phyloP scores from a whole-genome alignment of 2,113 vertebrate species.

The Psophia crepitans region DNA sequence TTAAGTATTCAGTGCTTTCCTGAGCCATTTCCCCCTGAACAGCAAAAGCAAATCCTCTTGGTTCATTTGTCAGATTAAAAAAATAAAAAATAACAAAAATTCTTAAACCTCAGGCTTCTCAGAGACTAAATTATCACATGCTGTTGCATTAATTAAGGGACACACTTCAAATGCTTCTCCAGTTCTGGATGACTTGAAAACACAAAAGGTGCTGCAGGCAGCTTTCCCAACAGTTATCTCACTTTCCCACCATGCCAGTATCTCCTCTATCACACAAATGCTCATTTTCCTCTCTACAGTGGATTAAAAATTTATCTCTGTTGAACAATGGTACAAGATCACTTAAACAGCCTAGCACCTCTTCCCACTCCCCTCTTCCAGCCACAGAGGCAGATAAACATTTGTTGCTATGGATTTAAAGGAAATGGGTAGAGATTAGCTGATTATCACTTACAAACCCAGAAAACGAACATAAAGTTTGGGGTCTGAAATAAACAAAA shows the following conservation, averaged over 20 bases:
- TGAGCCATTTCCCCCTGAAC: neutral
- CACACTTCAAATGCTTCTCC: neutral
- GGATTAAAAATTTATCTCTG: constrained; percentile 53
- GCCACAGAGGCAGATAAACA: neutral
- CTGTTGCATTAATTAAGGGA: constrained; percentile 32
- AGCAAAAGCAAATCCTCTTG: neutral
- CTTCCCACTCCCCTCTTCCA: neutral
- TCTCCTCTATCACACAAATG: constrained; percentile 24
- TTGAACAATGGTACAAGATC: constrained; percentile 9
- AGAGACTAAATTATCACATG: neutral
- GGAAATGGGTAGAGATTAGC: neutral
- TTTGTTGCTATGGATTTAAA: neutral
- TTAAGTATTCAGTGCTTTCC: neutral
- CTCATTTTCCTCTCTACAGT: constrained; percentile 4
- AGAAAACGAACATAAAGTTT: neutral
- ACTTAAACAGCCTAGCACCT: neutral
- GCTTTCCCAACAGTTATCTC: constrained; percentile 39
- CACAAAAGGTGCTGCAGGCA: neutral
- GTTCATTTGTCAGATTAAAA: neutral
- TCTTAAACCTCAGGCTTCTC: neutral
- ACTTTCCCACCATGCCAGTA: constrained; percentile 13
- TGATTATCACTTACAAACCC: neutral
- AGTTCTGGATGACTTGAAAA: neutral
- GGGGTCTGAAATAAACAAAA: neutral
- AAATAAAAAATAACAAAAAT: neutral